Percentiles rank a stretch among this genome's conserved stretches.
phyloP scores from a whole-genome alignment of 2,888 invertebrate species.

The Drosophila sordidula region DNA sequence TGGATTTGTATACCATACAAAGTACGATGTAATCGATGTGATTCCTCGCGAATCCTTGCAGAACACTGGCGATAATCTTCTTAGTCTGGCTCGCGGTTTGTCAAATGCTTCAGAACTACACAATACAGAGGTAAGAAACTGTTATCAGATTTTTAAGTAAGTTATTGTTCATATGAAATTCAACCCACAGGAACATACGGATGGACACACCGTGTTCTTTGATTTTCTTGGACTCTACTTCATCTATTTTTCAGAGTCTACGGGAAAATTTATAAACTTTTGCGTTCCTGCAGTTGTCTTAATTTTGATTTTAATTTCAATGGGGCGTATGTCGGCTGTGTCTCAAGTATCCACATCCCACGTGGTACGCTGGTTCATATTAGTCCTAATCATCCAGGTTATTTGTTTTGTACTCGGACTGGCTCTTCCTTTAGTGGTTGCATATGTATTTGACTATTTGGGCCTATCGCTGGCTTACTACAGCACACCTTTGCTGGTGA shows the following conservation, averaged over 20 bases:
- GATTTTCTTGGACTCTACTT: constrained; percentile 90
- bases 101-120: constrained; percentile 58
- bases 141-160: neutral
- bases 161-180: neutral
- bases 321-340: constrained; percentile 72
- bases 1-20: constrained; percentile 92
- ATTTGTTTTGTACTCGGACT: constrained; percentile 77
- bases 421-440: constrained; percentile 79
- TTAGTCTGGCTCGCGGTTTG: constrained; percentile 85
- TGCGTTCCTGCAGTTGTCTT: constrained; percentile 82
- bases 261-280: constrained; percentile 83
- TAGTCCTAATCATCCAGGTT: constrained; percentile 40
- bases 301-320: constrained; percentile 64
- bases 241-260: constrained; percentile 87
- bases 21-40: constrained; percentile 88
- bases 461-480: constrained; percentile 87
- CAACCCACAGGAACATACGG: constrained; percentile 79
- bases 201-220: constrained; percentile 88
- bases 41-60: constrained; percentile 89
- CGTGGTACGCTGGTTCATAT: constrained; percentile 53
- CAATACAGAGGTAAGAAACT: neutral
- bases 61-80: constrained; percentile 89
- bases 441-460: constrained; percentile 82
- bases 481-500: constrained; percentile 86
- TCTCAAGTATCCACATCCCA: constrained; percentile 43